Evolutionary conservation across 2,888 invertebrate species (phyloP), one percentile per base, ranked within the genome.

Genomic region (Helicoverpa assulta): DNA sequence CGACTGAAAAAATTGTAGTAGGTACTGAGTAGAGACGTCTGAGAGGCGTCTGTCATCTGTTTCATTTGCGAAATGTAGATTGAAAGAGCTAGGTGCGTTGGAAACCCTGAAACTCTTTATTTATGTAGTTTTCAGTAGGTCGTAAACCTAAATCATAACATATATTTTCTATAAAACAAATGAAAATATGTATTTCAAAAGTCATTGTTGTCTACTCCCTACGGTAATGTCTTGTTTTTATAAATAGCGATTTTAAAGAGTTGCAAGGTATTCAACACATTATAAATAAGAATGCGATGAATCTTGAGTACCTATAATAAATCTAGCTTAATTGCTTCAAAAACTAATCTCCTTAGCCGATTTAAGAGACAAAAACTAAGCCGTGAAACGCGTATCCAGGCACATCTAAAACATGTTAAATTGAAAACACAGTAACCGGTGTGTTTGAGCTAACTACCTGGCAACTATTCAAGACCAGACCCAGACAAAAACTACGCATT

Each of bases 41-140:
- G n/a, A n/a, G n/a, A n/a, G 67, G 61, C 70, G 66, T 71, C 65
- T 73, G 72, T 80, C 78, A 74, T 63, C 70, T 65, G 59, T 80
- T 73, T 60, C n/a, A 66, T 66, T 71, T 63, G 55, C 37, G 33
- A 33, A 26, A 54, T 8, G 61, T 40, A 37, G 40, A 16, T 57
- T 26, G 16, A 51, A 72, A n/a, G 58, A 29, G 52, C 37, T 56
- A 55, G 37, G 65, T 40, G 18, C 14, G n/a, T 26, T 26, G 0
- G 12, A 33, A 0, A 43, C 14, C 14, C 1, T 14, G 14, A 12
- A 1, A 33, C 14, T 7, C 2, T 43, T 16, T 5, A 2, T 12
- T 12, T 40, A 16, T 21, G 7, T 59, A n/a, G 21, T 18, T 0
- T 47, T 5, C 1, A 47, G 47, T 5, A n/a, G n/a, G n/a, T n/a